Base-by-base conservation (phyloP, 1,140 invertebrate genomes). In the Idris sp. region DNA sequence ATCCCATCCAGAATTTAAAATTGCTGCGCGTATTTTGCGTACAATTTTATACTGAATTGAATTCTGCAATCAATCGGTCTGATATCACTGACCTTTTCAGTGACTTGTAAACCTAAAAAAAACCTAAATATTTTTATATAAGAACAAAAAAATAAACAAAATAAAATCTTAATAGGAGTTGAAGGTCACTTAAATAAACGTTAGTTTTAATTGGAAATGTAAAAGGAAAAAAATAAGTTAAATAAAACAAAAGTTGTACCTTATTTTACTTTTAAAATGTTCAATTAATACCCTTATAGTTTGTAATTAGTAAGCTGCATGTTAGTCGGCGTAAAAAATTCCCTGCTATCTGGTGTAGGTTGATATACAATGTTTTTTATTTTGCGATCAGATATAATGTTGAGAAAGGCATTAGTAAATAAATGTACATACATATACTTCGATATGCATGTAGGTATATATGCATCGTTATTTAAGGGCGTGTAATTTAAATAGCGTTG, bases 281-380 rank as follows among this genome's bases (percentile, higher is more conserved):
- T n/a, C n/a, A n/a, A n/a, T n/a, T n/a, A n/a, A n/a, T n/a, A n/a
- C n/a, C n/a, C n/a, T n/a, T n/a, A n/a, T n/a, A n/a, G n/a, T n/a
- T n/a, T n/a, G n/a, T 51, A 62, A 73, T 64, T 49, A 64, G 22
- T n/a, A n/a, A 51, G 53, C 65, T 58, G 69, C 69, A 59, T 73
- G 69, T 9, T 40, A 54, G 26, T 16, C 36, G 49, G 41, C 41
- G 68, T 51, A 48, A 58, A 49, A 62, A 61, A 35, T 40, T 16
- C 35, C 62, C 25, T 26, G 54, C 30, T 59, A 59, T 40, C 46
- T 44, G 44, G 56, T 61, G 43, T 44, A 22, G 25, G 36, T 33
- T 26, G 46, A 44, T 68, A 56, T 25, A 33, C 28, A 1, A 41
- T n/a, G 8, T n/a, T n/a, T n/a, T 38, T 25, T 1, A 33, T 11